Evolutionary conservation across 1,140 invertebrate genomes (phyloP), one percentile per base, ranked within the genome.

Genomic region (Dendrolimus kikuchii): DNA sequence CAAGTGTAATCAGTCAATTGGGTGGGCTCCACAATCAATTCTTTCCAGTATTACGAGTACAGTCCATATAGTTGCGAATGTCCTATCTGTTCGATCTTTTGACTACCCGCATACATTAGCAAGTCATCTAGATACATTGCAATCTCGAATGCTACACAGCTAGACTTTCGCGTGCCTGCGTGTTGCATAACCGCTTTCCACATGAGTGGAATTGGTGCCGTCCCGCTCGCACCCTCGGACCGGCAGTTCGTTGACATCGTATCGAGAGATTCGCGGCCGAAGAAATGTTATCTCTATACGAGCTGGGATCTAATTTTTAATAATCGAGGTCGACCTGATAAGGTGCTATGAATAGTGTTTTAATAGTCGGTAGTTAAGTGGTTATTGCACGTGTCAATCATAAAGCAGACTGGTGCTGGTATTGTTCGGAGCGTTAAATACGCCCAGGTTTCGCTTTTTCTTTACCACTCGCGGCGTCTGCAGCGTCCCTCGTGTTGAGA

Each of bases 131-230:
- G 51, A 60, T 60, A 46, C 58, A 51, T 46, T 55, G 53, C 49
- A 60, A 60, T 44, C 49, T 65, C 54, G 54, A 59, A 56, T 53
- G 54, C 62, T 78, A 73, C 66, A 73, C 23, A n/a, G 7, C 38
- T 38, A 10, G 5, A 39, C 73, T 81, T 78, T 83, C 80, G 74
- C 77, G 74, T 71, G 69, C 55, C 59, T 60, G 62, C 57, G 59
- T 64, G 71, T 84, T 80, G 73, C 78, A 77, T 81, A 80, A 79
- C 81, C 68, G 77, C 77, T 81, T 84, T 81, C 75, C 81, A 80
- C 71, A 68, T 58, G 74, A 78, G 71, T 68, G 71, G 71, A 49
- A 53, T 23, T 47, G 4, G 38, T 62, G 65, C 55, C 60, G 48
- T 71, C 64, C 66, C 66, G 58, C 60, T 67, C 68, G 63, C 70